Evolutionary conservation across 2,113 vertebrate species (phyloP).

Genomic region (Anhinga anhinga): DNA sequence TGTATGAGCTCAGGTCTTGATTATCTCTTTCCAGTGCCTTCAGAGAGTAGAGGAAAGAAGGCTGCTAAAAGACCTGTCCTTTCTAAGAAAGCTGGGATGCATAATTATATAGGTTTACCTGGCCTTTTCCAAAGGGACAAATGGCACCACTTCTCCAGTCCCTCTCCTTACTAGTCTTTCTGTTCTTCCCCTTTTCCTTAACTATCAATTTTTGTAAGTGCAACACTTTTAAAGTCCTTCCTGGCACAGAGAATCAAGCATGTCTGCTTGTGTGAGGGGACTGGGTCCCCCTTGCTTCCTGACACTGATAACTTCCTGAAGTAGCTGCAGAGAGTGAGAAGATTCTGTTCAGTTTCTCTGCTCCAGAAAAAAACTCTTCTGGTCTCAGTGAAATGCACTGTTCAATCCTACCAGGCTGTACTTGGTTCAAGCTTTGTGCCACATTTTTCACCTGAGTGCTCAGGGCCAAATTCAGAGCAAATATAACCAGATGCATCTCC

Average conservation of each 20-base stretch:
- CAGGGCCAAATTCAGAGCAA: neutral
- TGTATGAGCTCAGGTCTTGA: slow-evolving; percentile 44
- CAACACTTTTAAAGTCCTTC: neutral
- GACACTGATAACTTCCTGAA: neutral
- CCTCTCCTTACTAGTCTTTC: neutral
- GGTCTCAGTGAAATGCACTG: neutral
- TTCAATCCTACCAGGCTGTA: neutral
- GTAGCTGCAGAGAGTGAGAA: neutral
- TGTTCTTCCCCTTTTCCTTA: neutral
- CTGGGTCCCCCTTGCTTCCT: neutral
- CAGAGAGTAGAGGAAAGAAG: neutral
- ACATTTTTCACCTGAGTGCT: neutral
- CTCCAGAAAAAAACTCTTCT: neutral
- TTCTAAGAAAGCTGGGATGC: slow-evolving; percentile 16
- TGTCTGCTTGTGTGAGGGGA: neutral
- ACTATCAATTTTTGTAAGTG: neutral
- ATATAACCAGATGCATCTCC: neutral
- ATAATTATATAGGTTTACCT: slow-evolving; percentile 58
- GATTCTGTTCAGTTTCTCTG: neutral
- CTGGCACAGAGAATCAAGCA: neutral
- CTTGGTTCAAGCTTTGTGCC: neutral
- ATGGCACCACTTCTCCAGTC: neutral
- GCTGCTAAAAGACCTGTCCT: slow-evolving; percentile 29
- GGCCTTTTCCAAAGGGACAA: slow-evolving; percentile 32
- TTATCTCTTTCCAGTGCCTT: slow-evolving; percentile 50